Evolutionary conservation across 2,113 vertebrate genomes (phyloP).

Genomic region (Hippocampus barbouri): DNA sequence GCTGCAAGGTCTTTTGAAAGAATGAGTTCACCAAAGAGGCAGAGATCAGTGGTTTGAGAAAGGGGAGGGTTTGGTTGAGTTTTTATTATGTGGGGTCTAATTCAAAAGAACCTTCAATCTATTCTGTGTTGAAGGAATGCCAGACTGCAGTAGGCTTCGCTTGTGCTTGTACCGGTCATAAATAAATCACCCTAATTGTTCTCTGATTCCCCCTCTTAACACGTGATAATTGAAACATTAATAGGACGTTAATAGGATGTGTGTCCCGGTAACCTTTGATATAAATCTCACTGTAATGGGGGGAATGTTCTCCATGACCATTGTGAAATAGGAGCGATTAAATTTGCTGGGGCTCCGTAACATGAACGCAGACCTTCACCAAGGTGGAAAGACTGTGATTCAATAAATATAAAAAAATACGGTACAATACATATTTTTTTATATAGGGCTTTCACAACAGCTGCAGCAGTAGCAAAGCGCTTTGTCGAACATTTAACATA

Average conservation of each 20-base stretch:
- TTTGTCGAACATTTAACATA: too few species aligned
- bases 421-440: too few species aligned
- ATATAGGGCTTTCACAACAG: too few species aligned
- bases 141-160: constrained; percentile 27
- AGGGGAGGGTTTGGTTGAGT: constrained; percentile 39
- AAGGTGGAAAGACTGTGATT: not conserved
- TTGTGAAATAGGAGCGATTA: constrained; percentile 60
- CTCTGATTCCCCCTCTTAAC: constrained; percentile 52
- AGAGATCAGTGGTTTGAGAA: constrained; percentile 65
- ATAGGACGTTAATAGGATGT: constrained; percentile 66
- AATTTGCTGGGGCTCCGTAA: constrained; percentile 27
- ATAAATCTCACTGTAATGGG: constrained; percentile 65
- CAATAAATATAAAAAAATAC: not conserved
- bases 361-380: not conserved
- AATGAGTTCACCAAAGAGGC: constrained; percentile 70
- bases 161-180: constrained; percentile 50
- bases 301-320: constrained; percentile 57
- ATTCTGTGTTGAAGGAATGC: constrained; percentile 63
- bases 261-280: constrained; percentile 73
- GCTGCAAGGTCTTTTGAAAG: constrained; percentile 69
- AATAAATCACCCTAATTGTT: constrained; percentile 74
- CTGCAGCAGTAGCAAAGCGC: too few species aligned
- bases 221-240: constrained; percentile 72
- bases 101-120: constrained; percentile 58
- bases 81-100: constrained; percentile 12